phyloP scores from a whole-genome alignment of 2,113 vertebrate species.

The Prunella himalayana region DNA sequence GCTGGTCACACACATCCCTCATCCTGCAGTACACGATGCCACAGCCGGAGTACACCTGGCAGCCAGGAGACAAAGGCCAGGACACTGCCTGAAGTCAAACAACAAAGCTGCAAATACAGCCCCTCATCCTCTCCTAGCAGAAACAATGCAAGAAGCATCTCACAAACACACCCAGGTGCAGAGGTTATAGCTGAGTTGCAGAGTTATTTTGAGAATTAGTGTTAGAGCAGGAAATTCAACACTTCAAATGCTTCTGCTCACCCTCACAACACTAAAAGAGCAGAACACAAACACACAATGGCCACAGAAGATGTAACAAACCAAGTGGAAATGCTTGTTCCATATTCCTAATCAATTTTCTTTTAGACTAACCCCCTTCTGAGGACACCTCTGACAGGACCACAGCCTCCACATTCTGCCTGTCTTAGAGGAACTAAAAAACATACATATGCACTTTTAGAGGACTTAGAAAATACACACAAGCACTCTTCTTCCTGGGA shows the following conservation, averaged over 20 bases:
- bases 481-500: background rate
- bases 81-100: background rate
- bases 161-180: background rate
- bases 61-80: background rate
- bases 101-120: background rate
- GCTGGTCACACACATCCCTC: conserved; percentile 88
- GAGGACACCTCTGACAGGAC: background rate
- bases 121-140: background rate
- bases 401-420: background rate
- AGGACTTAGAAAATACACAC: background rate
- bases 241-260: background rate
- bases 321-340: background rate
- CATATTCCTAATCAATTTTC: background rate
- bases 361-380: background rate
- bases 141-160: background rate
- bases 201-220: background rate
- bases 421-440: background rate
- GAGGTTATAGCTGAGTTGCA: background rate
- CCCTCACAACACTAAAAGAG: background rate
- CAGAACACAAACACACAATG: background rate
- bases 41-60: conserved; percentile 76
- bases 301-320: background rate
- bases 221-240: background rate
- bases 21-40: conserved; percentile 97
- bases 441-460: accelerated